These are phyloP conservation scores for Balaenoptera acutorostrata DNA, from an alignment of 2,113 vertebrate genomes.

Conservation along the genomic window DNA sequence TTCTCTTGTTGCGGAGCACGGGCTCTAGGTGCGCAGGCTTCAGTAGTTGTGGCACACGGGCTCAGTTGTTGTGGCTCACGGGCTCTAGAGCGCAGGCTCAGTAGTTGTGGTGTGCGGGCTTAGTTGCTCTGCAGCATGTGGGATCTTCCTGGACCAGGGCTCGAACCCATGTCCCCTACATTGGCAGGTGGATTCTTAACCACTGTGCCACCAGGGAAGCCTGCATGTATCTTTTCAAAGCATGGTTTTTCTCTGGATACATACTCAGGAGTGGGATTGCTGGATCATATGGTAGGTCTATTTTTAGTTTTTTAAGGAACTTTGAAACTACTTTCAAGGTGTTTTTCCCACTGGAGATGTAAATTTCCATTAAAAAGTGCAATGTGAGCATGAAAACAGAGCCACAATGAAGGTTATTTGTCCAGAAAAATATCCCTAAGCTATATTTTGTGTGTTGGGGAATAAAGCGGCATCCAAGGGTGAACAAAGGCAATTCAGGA, in stretches of 20 bases:
- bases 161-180: no score
- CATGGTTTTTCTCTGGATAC: not conserved
- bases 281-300: not conserved
- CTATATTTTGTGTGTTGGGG: not conserved
- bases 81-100: no score
- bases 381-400: not conserved
- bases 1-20: no score
- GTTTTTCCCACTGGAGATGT: not conserved
- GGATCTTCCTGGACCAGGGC: no score
- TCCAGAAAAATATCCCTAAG: not conserved
- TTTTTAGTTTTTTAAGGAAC: not conserved
- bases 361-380: not conserved
- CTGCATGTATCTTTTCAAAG: not conserved
- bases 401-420: not conserved
- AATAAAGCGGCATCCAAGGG: not conserved
- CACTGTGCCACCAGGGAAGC: no score
- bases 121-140: no score
- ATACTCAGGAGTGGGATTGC: not conserved
- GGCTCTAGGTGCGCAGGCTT: no score
- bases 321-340: not conserved
- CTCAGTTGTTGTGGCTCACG: no score
- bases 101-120: no score
- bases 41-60: no score
- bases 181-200: no score
- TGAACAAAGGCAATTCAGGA: not conserved